Percentiles rank a stretch among this genome's conserved stretches.
Evolutionary conservation across 2,113 vertebrate species (phyloP).

Genomic region (Microtus oregoni): DNA sequence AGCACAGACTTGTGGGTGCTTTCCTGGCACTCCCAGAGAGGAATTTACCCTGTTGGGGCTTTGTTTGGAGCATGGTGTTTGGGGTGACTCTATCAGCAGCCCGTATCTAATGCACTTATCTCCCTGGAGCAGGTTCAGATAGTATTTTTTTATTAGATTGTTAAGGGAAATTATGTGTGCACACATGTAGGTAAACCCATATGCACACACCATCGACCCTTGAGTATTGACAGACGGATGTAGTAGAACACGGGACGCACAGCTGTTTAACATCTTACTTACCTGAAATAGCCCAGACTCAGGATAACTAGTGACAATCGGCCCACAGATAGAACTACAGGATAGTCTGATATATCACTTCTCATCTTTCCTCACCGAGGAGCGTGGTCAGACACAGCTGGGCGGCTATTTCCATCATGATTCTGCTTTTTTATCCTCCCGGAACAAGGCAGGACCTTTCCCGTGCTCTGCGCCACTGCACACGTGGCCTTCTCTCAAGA

Average conservation of each 20-base stretch:
- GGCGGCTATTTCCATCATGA: neutral
- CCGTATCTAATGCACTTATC: neutral
- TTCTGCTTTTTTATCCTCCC: neutral
- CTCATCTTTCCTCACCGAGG: neutral
- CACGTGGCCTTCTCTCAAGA: conserved; percentile 44
- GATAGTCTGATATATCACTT: neutral
- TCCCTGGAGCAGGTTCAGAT: neutral
- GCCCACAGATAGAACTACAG: neutral
- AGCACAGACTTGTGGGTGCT: conserved; percentile 10
- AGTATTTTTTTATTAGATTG: neutral
- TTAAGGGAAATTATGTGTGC: neutral
- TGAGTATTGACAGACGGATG: neutral
- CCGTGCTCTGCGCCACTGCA: neutral
- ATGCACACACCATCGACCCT: neutral
- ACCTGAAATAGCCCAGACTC: neutral
- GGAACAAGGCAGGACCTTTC: neutral
- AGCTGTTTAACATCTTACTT: neutral
- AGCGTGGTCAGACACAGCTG: neutral
- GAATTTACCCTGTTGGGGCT: neutral
- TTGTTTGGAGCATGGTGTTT: neutral
- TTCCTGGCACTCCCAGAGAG: conserved; percentile 13
- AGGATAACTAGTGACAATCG: neutral
- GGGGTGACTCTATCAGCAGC: neutral
- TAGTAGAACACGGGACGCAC: neutral
- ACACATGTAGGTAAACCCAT: neutral